Percentiles rank a stretch among this genome's conserved stretches.
phyloP scores from a whole-genome alignment of 1,140 invertebrate species.

The Drosophila jambulina region DNA sequence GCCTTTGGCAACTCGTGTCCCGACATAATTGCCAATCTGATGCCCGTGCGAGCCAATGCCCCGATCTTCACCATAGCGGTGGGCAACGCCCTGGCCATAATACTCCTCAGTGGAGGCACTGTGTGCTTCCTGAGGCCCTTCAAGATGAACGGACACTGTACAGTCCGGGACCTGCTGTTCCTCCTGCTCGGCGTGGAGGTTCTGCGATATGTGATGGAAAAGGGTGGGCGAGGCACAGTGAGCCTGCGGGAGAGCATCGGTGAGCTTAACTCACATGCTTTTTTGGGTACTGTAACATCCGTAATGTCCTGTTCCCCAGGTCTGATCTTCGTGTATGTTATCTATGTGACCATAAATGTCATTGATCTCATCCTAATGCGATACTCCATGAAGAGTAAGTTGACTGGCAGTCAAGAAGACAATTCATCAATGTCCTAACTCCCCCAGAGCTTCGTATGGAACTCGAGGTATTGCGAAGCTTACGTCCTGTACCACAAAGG shows the following conservation, averaged over 20 bases:
- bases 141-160: conserved; percentile 35
- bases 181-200: conserved; percentile 31
- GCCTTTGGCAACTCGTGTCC: conserved; percentile 50
- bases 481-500: neutral
- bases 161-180: conserved; percentile 48
- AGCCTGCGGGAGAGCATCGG: conserved; percentile 10
- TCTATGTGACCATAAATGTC: conserved; percentile 34
- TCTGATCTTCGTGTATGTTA: conserved; percentile 16
- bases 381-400: conserved; percentile 41
- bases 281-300: too few relatives aligned
- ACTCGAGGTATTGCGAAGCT: neutral
- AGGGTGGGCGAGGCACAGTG: neutral
- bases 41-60: conserved; percentile 53
- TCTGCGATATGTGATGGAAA: conserved; percentile 17
- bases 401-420: neutral
- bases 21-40: conserved; percentile 50
- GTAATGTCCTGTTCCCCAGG: neutral
- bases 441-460: conserved; percentile 43
- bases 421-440: too few relatives aligned
- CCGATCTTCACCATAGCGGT: conserved; percentile 52
- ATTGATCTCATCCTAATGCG: conserved; percentile 31
- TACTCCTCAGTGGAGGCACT: conserved; percentile 46
- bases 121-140: conserved; percentile 53
- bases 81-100: conserved; percentile 44
- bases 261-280: neutral